Evolutionary conservation across 2,113 vertebrate species (phyloP).

Genomic region (Corythornis vintsioides): DNA sequence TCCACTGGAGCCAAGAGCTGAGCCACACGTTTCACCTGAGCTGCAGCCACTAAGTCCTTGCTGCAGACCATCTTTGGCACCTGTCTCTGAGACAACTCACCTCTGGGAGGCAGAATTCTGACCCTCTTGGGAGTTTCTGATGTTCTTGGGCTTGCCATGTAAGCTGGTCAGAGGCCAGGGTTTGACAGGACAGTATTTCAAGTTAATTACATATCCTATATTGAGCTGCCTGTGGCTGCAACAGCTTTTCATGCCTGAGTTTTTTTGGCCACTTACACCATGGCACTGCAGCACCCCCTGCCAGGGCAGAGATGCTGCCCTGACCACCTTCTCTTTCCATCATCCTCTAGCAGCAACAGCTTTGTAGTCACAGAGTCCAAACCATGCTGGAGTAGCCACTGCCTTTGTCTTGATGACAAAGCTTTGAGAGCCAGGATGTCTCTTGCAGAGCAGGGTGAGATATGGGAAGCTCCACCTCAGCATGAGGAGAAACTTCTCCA

Average conservation of each 20-base stretch:
- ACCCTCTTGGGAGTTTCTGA: background rate
- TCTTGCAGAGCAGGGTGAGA: background rate
- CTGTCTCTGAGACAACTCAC: background rate
- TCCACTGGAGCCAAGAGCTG: background rate
- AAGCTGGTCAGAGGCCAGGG: background rate
- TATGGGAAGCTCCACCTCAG: too few species aligned
- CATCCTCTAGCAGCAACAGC: background rate
- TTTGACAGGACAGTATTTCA: background rate
- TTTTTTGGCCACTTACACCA: background rate
- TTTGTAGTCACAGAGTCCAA: background rate
- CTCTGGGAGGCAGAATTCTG: background rate
- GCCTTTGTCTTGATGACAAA: accelerated
- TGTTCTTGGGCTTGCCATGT: background rate
- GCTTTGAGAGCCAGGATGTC: background rate
- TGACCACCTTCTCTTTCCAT: background rate
- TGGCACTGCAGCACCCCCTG: background rate
- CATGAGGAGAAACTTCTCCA: too few species aligned
- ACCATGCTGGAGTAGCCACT: background rate
- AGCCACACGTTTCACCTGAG: background rate
- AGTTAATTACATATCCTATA: background rate
- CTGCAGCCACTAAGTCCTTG: background rate
- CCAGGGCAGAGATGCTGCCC: background rate
- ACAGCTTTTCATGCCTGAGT: background rate
- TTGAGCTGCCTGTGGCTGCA: background rate
- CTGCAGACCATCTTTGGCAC: background rate